Percentiles rank a stretch among this genome's conserved stretches.
Evolutionary conservation across 2,113 vertebrate genomes (phyloP).

Genomic region (Paraplagusia blochii): DNA sequence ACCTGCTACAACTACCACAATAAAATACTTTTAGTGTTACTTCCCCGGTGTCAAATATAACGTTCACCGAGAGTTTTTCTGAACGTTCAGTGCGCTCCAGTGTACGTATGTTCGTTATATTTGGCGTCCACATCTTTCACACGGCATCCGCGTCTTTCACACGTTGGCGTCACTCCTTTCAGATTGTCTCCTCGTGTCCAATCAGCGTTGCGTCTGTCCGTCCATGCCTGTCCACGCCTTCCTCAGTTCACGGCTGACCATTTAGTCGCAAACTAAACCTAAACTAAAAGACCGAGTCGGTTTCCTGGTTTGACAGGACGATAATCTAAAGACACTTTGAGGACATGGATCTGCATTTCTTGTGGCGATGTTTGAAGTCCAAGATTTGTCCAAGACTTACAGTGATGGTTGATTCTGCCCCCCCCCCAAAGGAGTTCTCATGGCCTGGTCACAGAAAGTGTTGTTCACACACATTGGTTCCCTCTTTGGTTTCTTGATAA

Average conservation of each 20-base stretch:
- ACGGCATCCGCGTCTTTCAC: conserved; percentile 2
- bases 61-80: conserved; percentile 5
- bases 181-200: conserved; percentile 29
- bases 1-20: conserved; percentile 20
- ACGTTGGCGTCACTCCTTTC: conserved; percentile 33
- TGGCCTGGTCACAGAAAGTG: background rate
- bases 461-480: background rate
- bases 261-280: background rate
- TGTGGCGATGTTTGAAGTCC: background rate
- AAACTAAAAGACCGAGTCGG: background rate
- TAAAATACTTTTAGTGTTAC: conserved; percentile 1
- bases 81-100: background rate
- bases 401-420: background rate
- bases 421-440: background rate
- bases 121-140: conserved; percentile 25
- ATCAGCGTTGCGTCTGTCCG: background rate
- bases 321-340: background rate
- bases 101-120: background rate
- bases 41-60: background rate
- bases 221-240: background rate
- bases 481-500: background rate
- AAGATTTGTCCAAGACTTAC: too few species aligned
- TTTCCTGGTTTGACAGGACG: background rate
- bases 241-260: background rate
- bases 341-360: conserved; percentile 7